Evolutionary conservation across 2,797 vertebrate genomes (phyloP), one percentile per base, ranked within the genome.

Genomic region (Falco berigora): DNA sequence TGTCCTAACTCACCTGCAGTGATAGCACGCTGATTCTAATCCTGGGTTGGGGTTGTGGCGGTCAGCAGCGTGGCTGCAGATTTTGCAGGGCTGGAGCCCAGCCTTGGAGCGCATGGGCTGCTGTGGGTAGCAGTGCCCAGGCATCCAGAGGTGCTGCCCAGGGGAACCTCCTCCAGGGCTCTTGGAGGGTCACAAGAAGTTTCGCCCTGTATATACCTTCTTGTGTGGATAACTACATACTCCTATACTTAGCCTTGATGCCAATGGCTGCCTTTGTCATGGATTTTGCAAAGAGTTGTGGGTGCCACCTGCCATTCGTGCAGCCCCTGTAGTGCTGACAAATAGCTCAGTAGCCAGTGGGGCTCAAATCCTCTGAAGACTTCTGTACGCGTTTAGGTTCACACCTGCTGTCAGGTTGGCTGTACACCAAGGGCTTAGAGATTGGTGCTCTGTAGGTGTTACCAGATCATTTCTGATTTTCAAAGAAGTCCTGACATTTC

Each of bases 171-270:
- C 32, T 79, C 6, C 52, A 15, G 68, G 22, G 42, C 8, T 47
- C 82, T 55, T 23, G 47, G 34, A 42, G 18, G 58, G 71, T 50
- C 42, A 21, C 7, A 14, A 47, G 44, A 32, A 81, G 27, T 64
- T 46, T n/a, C 20, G 52, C 34, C 59, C 19, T 1, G 0, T 36
- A 2, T 9, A 3, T 16, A 12, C 11, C 6, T 50, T 8, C 9
- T 28, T 8, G 12, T 20, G 28, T 2, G 3, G 27, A 28, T 74
- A 38, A 21, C 58, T 22, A 1, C 34, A 6, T 16, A 1, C 17
- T 47, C 17, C 42, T 25, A 2, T 3, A 2, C 52, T 50, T 20
- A 44, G 27, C n/a, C 52, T n/a, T 67, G 77, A 10, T 79, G 81
- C 56, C 44, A 10, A 58, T 4, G 68, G 16, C 36, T 9, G 52